Conservation (phyloP, 2,888 invertebrate genomes). For the Acanthosepion lycidas region DNA sequence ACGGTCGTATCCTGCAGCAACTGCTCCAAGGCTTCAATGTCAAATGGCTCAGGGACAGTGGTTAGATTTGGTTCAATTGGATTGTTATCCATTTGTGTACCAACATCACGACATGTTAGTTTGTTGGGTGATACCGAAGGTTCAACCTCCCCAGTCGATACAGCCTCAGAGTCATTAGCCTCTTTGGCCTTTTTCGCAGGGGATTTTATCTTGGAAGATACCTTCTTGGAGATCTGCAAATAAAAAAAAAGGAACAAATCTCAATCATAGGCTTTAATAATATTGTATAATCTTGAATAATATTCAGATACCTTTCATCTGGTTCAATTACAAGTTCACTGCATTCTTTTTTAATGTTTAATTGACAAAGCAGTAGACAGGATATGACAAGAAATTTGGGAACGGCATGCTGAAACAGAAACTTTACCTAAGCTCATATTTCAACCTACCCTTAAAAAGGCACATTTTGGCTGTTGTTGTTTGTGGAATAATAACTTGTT, state of each 20-base stretch:
- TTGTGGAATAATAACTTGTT: no score
- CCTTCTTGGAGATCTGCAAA: constrained; percentile 39
- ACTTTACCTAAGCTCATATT: no score
- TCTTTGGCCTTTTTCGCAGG: not conserved
- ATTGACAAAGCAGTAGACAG: no score
- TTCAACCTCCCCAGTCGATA: not conserved
- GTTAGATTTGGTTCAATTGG: constrained; percentile 58
- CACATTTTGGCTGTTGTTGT: no score
- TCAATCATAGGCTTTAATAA: not conserved
- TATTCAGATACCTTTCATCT: no score
- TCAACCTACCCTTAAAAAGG: no score
- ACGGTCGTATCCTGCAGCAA: constrained; percentile 72
- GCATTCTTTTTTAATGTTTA: no score
- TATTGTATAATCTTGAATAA: no score
- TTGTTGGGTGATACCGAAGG: not conserved
- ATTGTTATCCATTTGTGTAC: constrained; percentile 59
- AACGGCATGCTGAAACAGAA: no score
- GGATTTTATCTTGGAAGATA: constrained; percentile 37
- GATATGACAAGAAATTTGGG: no score
- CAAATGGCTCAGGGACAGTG: constrained; percentile 58
- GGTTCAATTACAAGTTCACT: no score
- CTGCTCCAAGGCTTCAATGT: constrained; percentile 68
- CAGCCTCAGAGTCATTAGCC: not conserved
- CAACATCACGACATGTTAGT: constrained; percentile 49
- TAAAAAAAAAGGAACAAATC: not conserved